A percentile compares a stretch with the other conserved stretches of the same genome.
These are phyloP conservation scores for Leucoma salicis DNA, from an alignment of 2,888 invertebrate species.

Conservation along the genomic window DNA sequence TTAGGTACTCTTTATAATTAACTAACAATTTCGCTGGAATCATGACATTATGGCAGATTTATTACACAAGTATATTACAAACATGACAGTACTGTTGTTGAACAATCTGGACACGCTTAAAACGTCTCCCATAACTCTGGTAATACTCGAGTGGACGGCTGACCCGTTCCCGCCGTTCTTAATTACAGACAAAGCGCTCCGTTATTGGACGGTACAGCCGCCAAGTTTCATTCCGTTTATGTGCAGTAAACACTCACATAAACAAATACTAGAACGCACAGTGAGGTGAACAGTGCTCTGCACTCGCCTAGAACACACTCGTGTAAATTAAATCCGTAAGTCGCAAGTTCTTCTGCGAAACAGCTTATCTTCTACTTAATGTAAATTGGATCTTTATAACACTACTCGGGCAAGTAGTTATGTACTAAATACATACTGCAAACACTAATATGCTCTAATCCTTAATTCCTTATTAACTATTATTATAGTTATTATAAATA, in stretches of 20 bases:
- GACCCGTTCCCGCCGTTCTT: constrained; percentile 66
- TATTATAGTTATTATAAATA: no score
- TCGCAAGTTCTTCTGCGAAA: constrained; percentile 42
- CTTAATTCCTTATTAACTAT: no score
- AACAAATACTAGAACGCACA: constrained; percentile 53
- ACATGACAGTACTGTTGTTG: constrained; percentile 59
- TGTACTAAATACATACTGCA: no score
- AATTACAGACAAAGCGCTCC: constrained; percentile 77
- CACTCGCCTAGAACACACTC: constrained; percentile 45
- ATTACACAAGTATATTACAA: constrained; percentile 51
- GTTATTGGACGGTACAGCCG: constrained; percentile 61
- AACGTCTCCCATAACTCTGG: constrained; percentile 69
- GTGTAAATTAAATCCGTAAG: constrained; percentile 42
- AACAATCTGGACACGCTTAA: constrained; percentile 58
- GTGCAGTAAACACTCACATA: constrained; percentile 64
- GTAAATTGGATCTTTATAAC: no score
- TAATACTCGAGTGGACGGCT: constrained; percentile 52
- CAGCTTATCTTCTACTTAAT: no score
- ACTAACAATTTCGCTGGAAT: constrained; percentile 44
- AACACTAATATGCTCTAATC: no score
- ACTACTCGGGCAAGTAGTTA: no score
- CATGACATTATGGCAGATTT: constrained; percentile 52
- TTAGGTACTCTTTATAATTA: constrained; percentile 42
- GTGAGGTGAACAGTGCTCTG: constrained; percentile 49
- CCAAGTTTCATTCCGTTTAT: constrained; percentile 68